Evolutionary conservation across 2,797 vertebrate genomes (phyloP).

Genomic region (Acipenser ruthenus): DNA sequence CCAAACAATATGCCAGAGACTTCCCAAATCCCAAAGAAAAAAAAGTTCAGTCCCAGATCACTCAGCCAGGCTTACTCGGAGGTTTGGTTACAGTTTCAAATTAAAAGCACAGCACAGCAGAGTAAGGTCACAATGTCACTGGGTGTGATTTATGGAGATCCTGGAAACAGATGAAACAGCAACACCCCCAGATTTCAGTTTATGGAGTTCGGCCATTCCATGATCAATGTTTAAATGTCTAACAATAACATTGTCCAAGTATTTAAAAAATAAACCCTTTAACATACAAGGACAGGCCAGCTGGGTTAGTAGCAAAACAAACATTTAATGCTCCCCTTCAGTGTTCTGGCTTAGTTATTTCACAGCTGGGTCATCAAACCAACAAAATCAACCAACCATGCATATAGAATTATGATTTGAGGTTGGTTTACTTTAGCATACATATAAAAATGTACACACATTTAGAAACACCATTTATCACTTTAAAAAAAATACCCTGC

Average conservation of each 20-base stretch:
- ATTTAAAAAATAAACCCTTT: not conserved
- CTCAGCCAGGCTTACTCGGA: conserved; percentile 43
- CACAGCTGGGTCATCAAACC: no score
- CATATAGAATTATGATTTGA: no score
- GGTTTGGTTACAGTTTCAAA: conserved; percentile 54
- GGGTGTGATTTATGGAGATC: conserved; percentile 9
- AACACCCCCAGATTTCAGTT: not conserved
- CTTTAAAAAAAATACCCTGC: no score
- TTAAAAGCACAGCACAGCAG: conserved; percentile 52
- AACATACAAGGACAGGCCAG: not conserved
- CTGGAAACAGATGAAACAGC: not conserved
- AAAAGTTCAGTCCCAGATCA: conserved; percentile 36
- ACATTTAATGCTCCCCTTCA: no score
- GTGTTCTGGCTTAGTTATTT: no score
- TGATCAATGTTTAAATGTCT: not conserved
- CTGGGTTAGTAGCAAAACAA: not conserved
- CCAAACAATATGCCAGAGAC: conserved; percentile 38
- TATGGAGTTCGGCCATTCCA: not conserved
- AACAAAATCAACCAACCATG: no score
- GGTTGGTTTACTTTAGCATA: no score
- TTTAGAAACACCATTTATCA: no score
- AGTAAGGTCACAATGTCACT: conserved; percentile 39
- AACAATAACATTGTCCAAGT: not conserved
- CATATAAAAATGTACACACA: no score
- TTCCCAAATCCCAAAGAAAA: conserved; percentile 39